Evolutionary conservation across 2,797 vertebrate species (phyloP).

Genomic region (Martes flavigula): DNA sequence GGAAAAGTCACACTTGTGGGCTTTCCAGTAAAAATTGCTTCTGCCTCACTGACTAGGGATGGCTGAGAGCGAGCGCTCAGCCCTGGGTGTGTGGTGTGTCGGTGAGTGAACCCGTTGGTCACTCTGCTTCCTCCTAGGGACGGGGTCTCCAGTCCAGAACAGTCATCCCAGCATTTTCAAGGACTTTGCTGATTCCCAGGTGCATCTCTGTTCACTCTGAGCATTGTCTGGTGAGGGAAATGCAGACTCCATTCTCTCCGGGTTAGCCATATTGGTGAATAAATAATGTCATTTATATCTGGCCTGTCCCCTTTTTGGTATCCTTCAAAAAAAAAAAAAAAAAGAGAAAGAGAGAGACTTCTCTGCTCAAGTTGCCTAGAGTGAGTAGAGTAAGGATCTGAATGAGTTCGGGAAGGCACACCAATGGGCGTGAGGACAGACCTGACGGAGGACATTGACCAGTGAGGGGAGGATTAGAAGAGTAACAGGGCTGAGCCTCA

Average conservation of each 20-base stretch:
- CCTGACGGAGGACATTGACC: neutral
- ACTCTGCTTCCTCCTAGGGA: neutral
- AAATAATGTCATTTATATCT: neutral
- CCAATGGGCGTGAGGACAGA: neutral
- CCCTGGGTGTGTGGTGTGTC: neutral
- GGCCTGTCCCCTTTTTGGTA: neutral
- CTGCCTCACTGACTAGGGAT: neutral
- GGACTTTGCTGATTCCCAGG: no score
- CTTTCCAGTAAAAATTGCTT: slow-evolving; percentile 38
- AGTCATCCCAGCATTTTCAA: neutral
- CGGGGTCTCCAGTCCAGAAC: neutral
- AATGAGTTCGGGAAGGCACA: neutral
- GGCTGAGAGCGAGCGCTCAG: neutral
- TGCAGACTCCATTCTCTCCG: neutral
- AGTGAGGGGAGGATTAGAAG: neutral
- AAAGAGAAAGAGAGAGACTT: neutral
- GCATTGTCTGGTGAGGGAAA: neutral
- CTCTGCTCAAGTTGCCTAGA: neutral
- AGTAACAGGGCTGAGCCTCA: neutral
- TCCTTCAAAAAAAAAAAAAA: neutral
- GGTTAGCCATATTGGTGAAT: neutral
- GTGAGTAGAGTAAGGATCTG: neutral
- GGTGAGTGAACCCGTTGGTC: neutral
- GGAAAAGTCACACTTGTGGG: slow-evolving; percentile 39
- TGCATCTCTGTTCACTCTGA: neutral